Conservation (phyloP, 2,797 vertebrate genomes). For the Clarias laeviceps region DNA sequence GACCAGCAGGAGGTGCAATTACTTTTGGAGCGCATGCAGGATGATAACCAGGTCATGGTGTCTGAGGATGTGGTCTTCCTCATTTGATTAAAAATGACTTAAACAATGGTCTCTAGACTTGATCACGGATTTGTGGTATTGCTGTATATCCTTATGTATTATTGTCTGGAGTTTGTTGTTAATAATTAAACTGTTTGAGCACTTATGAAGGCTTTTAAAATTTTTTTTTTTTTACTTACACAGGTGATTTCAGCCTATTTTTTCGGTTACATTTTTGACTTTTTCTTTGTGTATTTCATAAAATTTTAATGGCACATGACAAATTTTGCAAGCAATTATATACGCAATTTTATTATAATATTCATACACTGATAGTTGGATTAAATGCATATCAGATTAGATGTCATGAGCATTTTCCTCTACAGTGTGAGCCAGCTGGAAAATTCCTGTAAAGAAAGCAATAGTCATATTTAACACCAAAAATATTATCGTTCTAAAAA, state of each 20-base stretch:
- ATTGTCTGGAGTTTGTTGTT: neutral
- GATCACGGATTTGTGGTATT: neutral
- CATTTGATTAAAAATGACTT: constrained; percentile 54
- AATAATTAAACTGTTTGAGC: constrained; percentile 14
- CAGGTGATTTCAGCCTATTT: neutral
- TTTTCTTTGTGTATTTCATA: neutral
- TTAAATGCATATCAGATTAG: neutral
- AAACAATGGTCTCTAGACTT: neutral
- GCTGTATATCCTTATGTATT: neutral
- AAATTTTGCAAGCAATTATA: neutral
- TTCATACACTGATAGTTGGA: neutral
- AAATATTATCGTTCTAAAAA: neutral
- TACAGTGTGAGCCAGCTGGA: neutral
- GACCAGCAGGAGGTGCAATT: constrained; percentile 62
- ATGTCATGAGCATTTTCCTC: neutral
- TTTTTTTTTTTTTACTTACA: neutral
- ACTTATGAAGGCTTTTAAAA: neutral
- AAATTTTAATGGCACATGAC: neutral
- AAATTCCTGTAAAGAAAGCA: constrained; percentile 4
- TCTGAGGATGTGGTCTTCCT: constrained; percentile 72
- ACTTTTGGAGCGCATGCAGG: constrained; percentile 67
- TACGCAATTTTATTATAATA: neutral
- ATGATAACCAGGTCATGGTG: constrained; percentile 73
- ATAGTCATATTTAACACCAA: neutral
- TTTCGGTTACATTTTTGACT: neutral